A percentile compares a stretch with the other conserved stretches of the same genome.
Evolutionary conservation across 1,140 invertebrate species (phyloP).

Genomic region (Drosophila funebris): DNA sequence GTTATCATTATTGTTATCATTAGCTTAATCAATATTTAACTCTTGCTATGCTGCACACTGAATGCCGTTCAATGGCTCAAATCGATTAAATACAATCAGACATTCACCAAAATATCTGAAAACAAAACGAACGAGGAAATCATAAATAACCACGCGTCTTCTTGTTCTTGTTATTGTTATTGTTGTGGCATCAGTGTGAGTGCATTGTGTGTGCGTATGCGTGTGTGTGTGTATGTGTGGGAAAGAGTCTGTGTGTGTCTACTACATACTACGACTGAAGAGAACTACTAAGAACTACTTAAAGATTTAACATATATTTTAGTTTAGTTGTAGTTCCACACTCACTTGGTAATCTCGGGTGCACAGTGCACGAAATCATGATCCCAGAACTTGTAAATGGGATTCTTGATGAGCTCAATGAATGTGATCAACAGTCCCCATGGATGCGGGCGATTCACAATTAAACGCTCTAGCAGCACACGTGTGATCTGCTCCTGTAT

Average conservation of each 20-base stretch:
- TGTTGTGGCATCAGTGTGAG: not conserved
- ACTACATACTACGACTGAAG: slow-evolving; percentile 2
- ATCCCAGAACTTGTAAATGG: slow-evolving; percentile 99
- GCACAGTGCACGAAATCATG: slow-evolving; percentile 99
- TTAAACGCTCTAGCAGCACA: slow-evolving; percentile 97
- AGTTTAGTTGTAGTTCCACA: too few species aligned
- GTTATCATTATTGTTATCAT: slow-evolving; percentile 3
- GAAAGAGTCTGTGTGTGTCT: not conserved
- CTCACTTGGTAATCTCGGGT: slow-evolving; percentile 98
- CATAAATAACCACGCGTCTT: slow-evolving; percentile 18
- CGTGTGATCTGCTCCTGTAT: slow-evolving; percentile 96
- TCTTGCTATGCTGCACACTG: slow-evolving; percentile 55
- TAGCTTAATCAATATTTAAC: slow-evolving; percentile 15
- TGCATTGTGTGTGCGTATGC: not conserved
- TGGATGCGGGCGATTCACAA: slow-evolving; percentile 99
- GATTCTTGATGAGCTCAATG: slow-evolving; percentile 99
- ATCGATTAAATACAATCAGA: slow-evolving; percentile 84
- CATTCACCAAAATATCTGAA: slow-evolving; percentile 87
- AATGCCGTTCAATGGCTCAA: slow-evolving; percentile 54
- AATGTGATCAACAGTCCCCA: slow-evolving; percentile 99
- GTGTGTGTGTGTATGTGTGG: not conserved
- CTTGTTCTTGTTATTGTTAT: not conserved
- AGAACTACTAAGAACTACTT: not conserved
- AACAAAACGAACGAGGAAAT: slow-evolving; percentile 52
- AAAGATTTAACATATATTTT: not conserved